Evolutionary conservation across 2,888 invertebrate genomes (phyloP).

Genomic region (Marronus borbonicus): DNA sequence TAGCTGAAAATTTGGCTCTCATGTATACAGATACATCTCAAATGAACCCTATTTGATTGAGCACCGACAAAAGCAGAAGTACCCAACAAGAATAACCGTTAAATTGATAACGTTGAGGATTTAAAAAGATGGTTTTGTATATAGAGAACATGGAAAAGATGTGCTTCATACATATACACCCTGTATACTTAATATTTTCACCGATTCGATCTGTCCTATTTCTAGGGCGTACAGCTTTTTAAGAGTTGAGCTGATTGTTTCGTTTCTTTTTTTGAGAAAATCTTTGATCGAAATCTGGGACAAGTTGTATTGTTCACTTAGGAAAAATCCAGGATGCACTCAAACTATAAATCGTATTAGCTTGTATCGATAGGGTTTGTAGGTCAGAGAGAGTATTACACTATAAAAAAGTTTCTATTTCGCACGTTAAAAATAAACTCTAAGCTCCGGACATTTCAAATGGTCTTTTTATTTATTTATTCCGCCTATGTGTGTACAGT

Average conservation of each 20-base stretch:
- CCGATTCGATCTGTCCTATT: background rate
- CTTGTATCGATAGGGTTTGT: slow-evolving; percentile 50
- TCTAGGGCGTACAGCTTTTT: background rate
- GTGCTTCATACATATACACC: too few relatives aligned
- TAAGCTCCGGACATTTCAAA: background rate
- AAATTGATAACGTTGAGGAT: background rate
- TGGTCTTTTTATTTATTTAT: background rate
- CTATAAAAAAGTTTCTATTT: slow-evolving; percentile 15
- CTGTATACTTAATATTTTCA: background rate
- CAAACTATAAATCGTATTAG: slow-evolving; percentile 50
- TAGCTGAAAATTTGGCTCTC: slow-evolving; percentile 27
- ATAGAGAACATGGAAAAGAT: background rate
- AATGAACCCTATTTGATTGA: slow-evolving; percentile 12
- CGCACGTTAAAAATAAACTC: slow-evolving; percentile 1
- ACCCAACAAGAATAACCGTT: background rate
- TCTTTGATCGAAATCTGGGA: slow-evolving; percentile 31
- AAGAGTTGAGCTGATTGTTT: background rate
- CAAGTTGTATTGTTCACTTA: slow-evolving; percentile 34
- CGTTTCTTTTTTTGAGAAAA: slow-evolving; percentile 22
- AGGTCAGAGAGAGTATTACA: slow-evolving; percentile 48
- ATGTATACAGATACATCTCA: slow-evolving; percentile 20
- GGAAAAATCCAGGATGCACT: slow-evolving; percentile 40
- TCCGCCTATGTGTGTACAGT: background rate
- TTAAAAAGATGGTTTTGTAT: background rate
- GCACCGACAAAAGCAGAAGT: slow-evolving; percentile 13